Base-by-base conservation (phyloP, 2,888 invertebrate species). In the Thumatha senex region DNA sequence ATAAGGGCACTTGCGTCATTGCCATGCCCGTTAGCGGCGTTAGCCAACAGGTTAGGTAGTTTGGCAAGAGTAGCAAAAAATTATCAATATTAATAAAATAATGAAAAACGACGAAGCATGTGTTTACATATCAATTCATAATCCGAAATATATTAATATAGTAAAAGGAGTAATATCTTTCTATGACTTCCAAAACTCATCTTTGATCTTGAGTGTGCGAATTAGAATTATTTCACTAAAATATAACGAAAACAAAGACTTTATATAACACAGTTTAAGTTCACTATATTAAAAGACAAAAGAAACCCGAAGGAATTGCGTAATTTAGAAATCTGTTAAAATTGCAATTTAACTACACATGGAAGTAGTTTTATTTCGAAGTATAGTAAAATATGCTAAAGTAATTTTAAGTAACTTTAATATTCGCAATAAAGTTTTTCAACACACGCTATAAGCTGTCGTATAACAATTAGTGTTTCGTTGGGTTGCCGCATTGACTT, bases 231-330 rank as follows among this genome's bases (percentile, higher is more conserved):
- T 14, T 47, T 38, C 45, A 24, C 18, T 24, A 5, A 49, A 31
- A 31, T 47, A 45, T 12, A 46, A n/a, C 29, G 36, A n/a, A 46
- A 48, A 52, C 44, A 54, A 54, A 51, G 54, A 49, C 39, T 41
- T 55, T 51, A 42, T 51, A 14, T 57, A 60, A 56, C 33, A 12
- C 36, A 51, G 47, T 50, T 43, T 35, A 51, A 48, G 42, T 48
- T 48, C 42, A 9, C 38, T 13, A 33, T 33, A 24, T 13, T 31
- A 18, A 29, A 8, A 51, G 29, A 58, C 39, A 51, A 54, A 58
- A 52, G 47, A 34, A 51, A 47, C 47, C 49, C 14, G 42, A 44
- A 46, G 10, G 35, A 35, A 57, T 54, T 52, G 52, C 42, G 44
- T 52, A 49, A 54, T 42, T 14, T 44, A 46, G 40, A 52, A 56